Percentiles rank a stretch among this genome's conserved stretches.
These are phyloP conservation scores for Saturnia pavonia DNA, from an alignment of 2,888 invertebrate genomes.

Conservation along the genomic window DNA sequence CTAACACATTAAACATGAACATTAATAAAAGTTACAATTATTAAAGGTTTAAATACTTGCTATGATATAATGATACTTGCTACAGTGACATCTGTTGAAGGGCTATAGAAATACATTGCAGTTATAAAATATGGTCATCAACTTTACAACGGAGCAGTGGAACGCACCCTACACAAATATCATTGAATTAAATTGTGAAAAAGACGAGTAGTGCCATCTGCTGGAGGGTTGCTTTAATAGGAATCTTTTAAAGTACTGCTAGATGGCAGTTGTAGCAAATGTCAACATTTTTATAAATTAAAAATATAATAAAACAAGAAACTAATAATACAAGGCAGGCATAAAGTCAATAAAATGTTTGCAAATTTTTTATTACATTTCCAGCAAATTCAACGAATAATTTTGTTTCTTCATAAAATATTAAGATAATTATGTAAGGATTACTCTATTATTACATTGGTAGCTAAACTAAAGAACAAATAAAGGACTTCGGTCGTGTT, in stretches of 20 bases:
- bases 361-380: no score
- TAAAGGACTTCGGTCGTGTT: no score
- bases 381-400: no score
- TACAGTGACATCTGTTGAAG: constrained; percentile 10
- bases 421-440: no score
- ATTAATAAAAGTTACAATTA: neutral
- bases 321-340: neutral
- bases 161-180: neutral
- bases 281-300: neutral
- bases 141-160: neutral
- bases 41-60: neutral
- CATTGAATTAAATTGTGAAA: neutral
- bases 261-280: neutral
- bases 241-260: neutral
- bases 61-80: neutral
- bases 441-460: no score
- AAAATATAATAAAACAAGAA: neutral
- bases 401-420: no score
- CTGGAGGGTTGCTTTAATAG: neutral
- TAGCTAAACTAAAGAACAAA: no score
- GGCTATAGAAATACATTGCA: neutral
- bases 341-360: neutral
- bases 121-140: neutral
- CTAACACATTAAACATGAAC: neutral
- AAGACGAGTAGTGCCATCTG: neutral